Evolutionary conservation across 2,888 invertebrate genomes (phyloP), one percentile per base, ranked within the genome.

Genomic region (Volucella bombylans): DNA sequence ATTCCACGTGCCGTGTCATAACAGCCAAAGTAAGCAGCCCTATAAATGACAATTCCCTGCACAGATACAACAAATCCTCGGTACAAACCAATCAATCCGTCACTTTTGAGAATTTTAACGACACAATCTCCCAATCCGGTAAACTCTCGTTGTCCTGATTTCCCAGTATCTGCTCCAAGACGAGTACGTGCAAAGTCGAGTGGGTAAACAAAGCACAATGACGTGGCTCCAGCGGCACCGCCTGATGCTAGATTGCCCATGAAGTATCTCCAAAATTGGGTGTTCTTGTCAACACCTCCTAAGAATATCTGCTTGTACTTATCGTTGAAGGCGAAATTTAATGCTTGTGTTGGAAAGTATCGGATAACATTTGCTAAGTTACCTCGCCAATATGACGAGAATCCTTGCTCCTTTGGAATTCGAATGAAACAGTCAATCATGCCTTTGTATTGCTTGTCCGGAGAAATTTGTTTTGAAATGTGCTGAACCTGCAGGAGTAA

Each of bases 311-410:
- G 92, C 92, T 97, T 97, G 92, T 97, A 97, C 89, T 96, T 94
- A 92, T 98, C 98, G 91, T 97, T 97, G 92, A 97, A 97, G 85
- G 97, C 96, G 91, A 97, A 97, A 93, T 97, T 97, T 73, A 97
- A 93, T 12, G 97, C 97, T 91, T 97, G 97, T 14, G 97, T 97
- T 31, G 97, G 97, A 92, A 97, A 97, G 91, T 97, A 97, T 90
- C 97, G 93, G 89, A 97, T 95, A 67, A 97, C 97, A 91, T 97
- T 97, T 82, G 97, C 97, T 59, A 96, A 89, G 92, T 98, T 98
- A 87, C 97, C 97, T 89, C 97, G 94, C 97, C 97, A 98, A 90
- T 95, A 95, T 45, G 97, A 95, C 0, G 93, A 82, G 55, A 96
- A 90, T 52, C 97, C 97, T 90, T 96, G 96, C 92, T 97, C 96